A percentile compares a stretch with the other conserved stretches of the same genome.
Conservation (phyloP, 2,888 invertebrate species). For the Drosophila prostipennis region DNA sequence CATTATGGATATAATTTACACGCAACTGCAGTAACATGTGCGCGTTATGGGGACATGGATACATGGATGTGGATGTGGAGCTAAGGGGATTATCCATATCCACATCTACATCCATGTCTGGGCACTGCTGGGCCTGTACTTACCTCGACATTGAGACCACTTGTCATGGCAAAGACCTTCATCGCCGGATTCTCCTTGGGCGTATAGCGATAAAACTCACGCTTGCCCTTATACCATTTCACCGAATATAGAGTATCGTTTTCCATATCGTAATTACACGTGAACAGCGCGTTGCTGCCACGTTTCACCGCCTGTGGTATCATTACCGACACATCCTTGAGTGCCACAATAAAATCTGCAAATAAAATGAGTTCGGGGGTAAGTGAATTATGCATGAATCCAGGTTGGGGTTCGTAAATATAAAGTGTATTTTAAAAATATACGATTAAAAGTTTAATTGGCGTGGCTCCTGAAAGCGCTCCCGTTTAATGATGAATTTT, state of each 20-base stretch:
- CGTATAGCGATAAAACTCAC: conserved; percentile 93
- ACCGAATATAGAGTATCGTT: conserved; percentile 92
- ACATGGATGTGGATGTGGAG: not conserved
- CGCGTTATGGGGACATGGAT: conserved; percentile 52
- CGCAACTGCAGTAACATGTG: conserved; percentile 71
- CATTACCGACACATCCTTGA: conserved; percentile 88
- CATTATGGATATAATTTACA: conserved; percentile 78
- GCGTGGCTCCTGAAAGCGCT: too few species aligned
- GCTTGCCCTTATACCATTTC: conserved; percentile 93
- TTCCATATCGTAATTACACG: conserved; percentile 92
- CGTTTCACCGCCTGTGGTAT: conserved; percentile 89
- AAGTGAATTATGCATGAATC: conserved; percentile 11
- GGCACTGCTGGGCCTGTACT: conserved; percentile 84
- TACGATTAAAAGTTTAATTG: not conserved
- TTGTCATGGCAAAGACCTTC: conserved; percentile 87
- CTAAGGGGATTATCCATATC: conserved; percentile 22
- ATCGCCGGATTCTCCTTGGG: conserved; percentile 89
- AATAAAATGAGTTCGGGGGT: conserved; percentile 42
- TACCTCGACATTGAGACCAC: conserved; percentile 92
- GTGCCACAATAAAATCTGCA: conserved; percentile 83
- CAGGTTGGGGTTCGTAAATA: conserved; percentile 3
- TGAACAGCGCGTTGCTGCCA: conserved; percentile 88
- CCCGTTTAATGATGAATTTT: not conserved
- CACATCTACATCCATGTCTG: conserved; percentile 1
- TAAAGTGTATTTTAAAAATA: conserved; percentile 2